A percentile compares a stretch with the other conserved stretches of the same genome.
These are phyloP conservation scores for Astatotilapia flaviijosephi DNA, from an alignment of 2,113 vertebrate species.

Conservation along the genomic window DNA sequence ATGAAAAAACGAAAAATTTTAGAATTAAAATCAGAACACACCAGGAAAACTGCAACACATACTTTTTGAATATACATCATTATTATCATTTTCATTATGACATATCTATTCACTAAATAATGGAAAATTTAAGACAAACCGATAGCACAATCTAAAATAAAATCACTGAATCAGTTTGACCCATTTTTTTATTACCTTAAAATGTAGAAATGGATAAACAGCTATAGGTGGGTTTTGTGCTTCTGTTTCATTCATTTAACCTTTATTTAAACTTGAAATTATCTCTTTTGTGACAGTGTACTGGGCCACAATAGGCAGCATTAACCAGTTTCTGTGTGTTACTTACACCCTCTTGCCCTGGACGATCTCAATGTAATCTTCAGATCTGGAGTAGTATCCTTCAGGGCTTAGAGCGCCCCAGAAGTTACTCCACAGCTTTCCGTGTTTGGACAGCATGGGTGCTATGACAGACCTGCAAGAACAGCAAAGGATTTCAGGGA, in stretches of 20 bases:
- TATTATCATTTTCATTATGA: rapidly evolving
- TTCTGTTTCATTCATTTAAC: rapidly evolving
- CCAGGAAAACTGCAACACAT: neutral
- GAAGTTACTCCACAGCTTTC: slow-evolving; percentile 68
- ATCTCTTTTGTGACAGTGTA: rapidly evolving
- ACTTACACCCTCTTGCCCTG: slow-evolving; percentile 56
- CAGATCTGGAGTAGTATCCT: slow-evolving; percentile 59
- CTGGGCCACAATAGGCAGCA: neutral
- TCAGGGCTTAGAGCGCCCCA: slow-evolving; percentile 63
- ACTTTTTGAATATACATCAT: neutral
- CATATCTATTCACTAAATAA: neutral
- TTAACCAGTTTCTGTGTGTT: neutral
- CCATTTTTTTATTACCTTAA: neutral
- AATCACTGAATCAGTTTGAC: neutral
- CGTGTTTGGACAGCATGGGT: slow-evolving; percentile 55
- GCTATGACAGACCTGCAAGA: slow-evolving; percentile 36
- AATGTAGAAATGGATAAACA: neutral
- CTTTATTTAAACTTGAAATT: neutral
- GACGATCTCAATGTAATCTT: slow-evolving; percentile 66
- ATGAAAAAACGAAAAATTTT: neutral
- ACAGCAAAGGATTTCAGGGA: rapidly evolving
- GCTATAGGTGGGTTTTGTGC: rapidly evolving
- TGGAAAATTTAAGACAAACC: rapidly evolving
- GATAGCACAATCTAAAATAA: neutral
- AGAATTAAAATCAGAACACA: rapidly evolving